Conservation (phyloP, 2,113 vertebrate genomes). For the Dipodomys ordii region DNA sequence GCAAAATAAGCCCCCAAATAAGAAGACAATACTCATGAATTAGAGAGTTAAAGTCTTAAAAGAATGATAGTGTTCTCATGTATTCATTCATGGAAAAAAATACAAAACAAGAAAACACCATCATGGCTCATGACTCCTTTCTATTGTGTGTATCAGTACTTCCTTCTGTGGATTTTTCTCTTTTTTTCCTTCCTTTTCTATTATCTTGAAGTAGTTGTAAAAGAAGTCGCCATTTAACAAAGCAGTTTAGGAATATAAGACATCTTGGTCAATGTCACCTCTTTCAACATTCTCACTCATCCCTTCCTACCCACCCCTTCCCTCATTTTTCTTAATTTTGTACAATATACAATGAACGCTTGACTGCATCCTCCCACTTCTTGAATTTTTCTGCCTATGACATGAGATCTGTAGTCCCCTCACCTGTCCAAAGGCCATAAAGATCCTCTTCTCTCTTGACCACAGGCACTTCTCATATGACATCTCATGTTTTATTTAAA, state of each 20-base stretch:
- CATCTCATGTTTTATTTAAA: conserved; percentile 50
- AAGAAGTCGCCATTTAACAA: too few species aligned
- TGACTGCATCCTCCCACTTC: too few species aligned
- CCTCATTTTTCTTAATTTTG: too few species aligned
- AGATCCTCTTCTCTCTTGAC: neutral
- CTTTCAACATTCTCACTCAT: too few species aligned
- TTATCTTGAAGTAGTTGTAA: too few species aligned
- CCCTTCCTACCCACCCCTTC: too few species aligned
- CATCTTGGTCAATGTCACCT: too few species aligned
- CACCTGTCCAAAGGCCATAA: neutral
- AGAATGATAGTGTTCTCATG: neutral
- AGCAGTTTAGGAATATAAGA: too few species aligned
- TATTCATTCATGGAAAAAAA: neutral
- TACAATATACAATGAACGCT: too few species aligned
- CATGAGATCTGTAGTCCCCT: neutral
- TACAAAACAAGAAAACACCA: neutral
- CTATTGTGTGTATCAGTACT: neutral
- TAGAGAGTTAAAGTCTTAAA: neutral
- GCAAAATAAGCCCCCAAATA: neutral
- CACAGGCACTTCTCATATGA: neutral
- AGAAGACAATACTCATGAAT: neutral
- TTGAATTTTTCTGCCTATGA: conserved; percentile 21
- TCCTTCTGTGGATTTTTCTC: neutral
- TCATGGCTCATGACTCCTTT: neutral
- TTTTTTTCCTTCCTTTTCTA: too few species aligned